These are phyloP conservation scores for Capitulum mitella DNA, from an alignment of 2,888 invertebrate species.

Conservation along the genomic window DNA sequence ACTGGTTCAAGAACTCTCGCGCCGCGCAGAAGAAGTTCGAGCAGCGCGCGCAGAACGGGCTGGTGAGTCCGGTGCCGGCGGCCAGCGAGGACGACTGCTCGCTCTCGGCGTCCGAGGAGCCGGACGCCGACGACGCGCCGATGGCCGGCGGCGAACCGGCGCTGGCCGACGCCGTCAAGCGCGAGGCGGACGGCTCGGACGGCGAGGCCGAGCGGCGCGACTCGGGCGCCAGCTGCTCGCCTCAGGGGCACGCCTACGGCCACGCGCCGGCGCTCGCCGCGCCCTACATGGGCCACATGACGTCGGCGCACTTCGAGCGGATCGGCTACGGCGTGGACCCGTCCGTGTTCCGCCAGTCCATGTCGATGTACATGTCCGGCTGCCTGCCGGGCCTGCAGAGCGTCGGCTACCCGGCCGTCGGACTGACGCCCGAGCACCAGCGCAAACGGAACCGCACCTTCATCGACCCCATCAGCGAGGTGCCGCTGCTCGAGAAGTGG, in stretches of 20 bases:
- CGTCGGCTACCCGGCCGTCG: background rate
- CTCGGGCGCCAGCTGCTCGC: background rate
- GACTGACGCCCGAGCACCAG: constrained; percentile 30
- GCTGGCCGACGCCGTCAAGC: background rate
- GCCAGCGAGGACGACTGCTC: constrained; percentile 31
- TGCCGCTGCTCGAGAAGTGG: constrained; percentile 89
- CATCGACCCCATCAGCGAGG: constrained; percentile 97
- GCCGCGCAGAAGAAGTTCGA: constrained; percentile 36
- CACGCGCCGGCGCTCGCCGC: no score
- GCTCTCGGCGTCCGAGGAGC: constrained; percentile 26
- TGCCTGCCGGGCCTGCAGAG: constrained; percentile 8
- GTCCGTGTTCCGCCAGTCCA: background rate
- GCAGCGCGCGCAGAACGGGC: constrained; percentile 33
- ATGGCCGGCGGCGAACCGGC: no score
- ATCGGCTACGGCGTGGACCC: constrained; percentile 12
- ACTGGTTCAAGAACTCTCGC: constrained; percentile 71
- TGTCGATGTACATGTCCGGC: constrained; percentile 24
- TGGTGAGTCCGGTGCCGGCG: constrained; percentile 32
- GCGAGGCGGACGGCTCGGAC: constrained; percentile 5
- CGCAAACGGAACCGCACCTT: constrained; percentile 95
- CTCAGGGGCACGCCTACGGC: background rate
- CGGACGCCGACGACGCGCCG: no score
- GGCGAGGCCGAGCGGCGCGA: background rate
- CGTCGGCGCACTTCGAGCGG: background rate
- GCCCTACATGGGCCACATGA: background rate